Base-by-base conservation (phyloP, 2,888 invertebrate species). In the Nematopogon swammerdamellus region DNA sequence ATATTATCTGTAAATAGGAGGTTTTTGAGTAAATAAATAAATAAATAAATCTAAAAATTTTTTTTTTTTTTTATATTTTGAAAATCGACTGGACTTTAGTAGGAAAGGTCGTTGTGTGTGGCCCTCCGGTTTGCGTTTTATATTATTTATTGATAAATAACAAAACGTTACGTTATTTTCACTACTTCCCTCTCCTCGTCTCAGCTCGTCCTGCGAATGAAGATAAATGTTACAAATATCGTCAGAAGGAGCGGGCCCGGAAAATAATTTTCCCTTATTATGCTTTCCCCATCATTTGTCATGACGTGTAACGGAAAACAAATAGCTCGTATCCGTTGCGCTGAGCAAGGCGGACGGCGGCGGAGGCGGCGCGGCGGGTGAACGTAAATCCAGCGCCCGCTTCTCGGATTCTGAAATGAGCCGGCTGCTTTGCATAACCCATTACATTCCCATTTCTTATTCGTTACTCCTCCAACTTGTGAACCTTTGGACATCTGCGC, bases 381-480 rank as follows among this genome's bases (percentile, higher is more conserved):
- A 11, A 3, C 43, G n/a, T n/a, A n/a, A n/a, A n/a, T 5, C 43
- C 43, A 4, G 43, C 4, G 5, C 43, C 43, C 43, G 43, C 43
- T 43, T 14, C n/a, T 19, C 44, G 25, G 36, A 36, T 36, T 36
- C 36, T 14, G 36, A 14, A 14, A 30, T 36, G 47, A 36, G 19
- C 18, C 47, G 47, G 29, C 20, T 30, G 3, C 55, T 56, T 56
- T 52, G 53, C 56, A 56, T 56, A 55, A 54, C 52, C 55, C 56
- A 56, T 56, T 56, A 56, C 53, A 54, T 51, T 56, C 50, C 51
- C 50, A 56, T 56, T 53, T 55, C 53, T 56, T 53, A 55, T 55
- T 55, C 53, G 53, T 44, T 44, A 44, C 44, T 44, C 11, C 14
- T 18, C 4, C 10, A 43, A 18, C 44, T 17, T 43, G 16, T 43